Conservation (phyloP, 2,113 vertebrate species). For the Gobiocypris rarus region DNA sequence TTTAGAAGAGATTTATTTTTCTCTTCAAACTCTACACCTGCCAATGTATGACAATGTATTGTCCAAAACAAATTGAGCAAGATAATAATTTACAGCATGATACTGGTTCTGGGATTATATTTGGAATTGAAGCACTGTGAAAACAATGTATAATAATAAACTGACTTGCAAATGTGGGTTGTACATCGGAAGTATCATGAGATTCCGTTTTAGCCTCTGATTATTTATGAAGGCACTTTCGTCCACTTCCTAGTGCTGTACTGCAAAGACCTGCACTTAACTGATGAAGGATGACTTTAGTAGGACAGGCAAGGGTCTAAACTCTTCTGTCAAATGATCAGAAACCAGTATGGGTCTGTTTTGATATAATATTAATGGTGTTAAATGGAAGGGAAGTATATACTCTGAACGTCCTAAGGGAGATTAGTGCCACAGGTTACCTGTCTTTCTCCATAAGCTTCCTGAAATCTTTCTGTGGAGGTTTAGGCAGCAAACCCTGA, state of each 20-base stretch:
- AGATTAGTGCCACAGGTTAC: constrained; percentile 66
- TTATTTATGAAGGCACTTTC: constrained; percentile 36
- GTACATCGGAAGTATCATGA: constrained; percentile 20
- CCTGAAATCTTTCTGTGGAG: constrained; percentile 77
- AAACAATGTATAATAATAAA: constrained; percentile 28
- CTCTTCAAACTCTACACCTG: not conserved
- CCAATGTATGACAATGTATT: not conserved
- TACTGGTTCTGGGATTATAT: constrained; percentile 34
- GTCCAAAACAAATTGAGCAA: constrained; percentile 9
- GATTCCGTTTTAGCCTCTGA: not conserved
- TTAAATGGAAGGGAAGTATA: constrained; percentile 15
- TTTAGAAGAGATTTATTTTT: not conserved
- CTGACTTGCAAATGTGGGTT: not conserved
- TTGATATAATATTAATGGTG: constrained; percentile 29
- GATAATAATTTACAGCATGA: constrained; percentile 14
- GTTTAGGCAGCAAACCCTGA: constrained; percentile 74
- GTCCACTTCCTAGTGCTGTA: not conserved
- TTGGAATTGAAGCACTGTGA: constrained; percentile 3
- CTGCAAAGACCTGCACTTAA: constrained; percentile 16
- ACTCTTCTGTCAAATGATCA: constrained; percentile 24
- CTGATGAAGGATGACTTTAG: not conserved
- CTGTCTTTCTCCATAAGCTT: constrained; percentile 88
- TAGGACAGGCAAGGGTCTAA: constrained; percentile 35
- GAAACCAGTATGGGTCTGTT: constrained; percentile 8
- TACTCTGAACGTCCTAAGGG: constrained; percentile 4